Base-by-base conservation (phyloP, 2,888 invertebrate species). In the Baronia brevicornis region DNA sequence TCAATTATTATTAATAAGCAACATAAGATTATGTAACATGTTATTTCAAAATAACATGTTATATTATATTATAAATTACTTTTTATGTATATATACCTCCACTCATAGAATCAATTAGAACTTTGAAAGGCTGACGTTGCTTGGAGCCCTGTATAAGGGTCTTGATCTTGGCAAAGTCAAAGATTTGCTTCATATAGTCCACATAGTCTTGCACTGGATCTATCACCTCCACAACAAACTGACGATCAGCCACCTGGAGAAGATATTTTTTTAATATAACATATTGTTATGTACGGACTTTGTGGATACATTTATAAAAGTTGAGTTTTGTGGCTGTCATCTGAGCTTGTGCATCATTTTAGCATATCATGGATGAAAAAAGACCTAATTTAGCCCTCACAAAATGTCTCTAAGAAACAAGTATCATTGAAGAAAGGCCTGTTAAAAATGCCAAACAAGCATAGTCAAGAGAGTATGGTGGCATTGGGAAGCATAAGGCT, bases 61-160 rank as follows among this genome's bases (percentile, higher is more conserved):
- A 27, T n/a, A 6, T 10, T 5, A 3, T 7, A 17, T 0, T 6
- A 17, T 2, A 27, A 3, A n/a, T 10, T 5, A n/a, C n/a, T n/a
- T n/a, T n/a, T n/a, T n/a, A 13, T 13, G 4, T n/a, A 5, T 15
- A 12, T 51, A 63, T 67, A 94, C 95, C 95, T 85, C 98, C 99
- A 70, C 94, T 93, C 94, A 99, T 94, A 7, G 94, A 89, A 74
- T 99, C 95, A 30, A 98, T 91, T 13, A 97, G 89, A 44, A 99
- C 88, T 55, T 93, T 92, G 60, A 97, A 90, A 0, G 92, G 89
- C 28, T 89, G 87, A 37, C 89, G 86, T 5, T 84, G 84, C 5
- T 85, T 72, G 4, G 87, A 85, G 17, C 94, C 94, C 33, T 89
- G 86, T 10, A 98, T 85, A 33, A 96, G 87, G 1, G 79, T 71